Conservation (phyloP, 2,113 vertebrate species). For the Marmota flaviventris region DNA sequence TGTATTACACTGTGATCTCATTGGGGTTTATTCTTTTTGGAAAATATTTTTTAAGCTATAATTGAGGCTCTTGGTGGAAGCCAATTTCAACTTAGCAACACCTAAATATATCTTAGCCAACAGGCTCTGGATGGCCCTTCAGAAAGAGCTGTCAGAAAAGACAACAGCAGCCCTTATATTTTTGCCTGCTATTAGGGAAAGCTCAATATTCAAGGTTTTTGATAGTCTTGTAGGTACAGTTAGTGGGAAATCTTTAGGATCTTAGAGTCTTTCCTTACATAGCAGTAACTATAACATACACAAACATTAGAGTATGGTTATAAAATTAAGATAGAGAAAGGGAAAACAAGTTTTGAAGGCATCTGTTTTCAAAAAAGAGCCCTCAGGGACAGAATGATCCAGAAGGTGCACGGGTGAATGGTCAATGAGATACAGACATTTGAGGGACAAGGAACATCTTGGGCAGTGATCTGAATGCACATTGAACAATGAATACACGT, state of each 20-base stretch:
- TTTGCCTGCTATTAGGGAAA: not conserved
- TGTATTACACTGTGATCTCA: not conserved
- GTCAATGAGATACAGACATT: not conserved
- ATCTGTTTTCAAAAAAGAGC: not conserved
- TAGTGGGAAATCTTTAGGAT: not conserved
- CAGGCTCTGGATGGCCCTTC: not conserved
- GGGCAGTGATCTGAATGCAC: not conserved
- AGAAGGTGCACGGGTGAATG: not conserved
- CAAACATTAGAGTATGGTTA: not conserved
- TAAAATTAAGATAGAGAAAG: not conserved
- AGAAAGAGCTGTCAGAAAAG: constrained; percentile 23
- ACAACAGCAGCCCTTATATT: not conserved
- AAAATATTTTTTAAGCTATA: constrained; percentile 56
- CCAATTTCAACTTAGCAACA: constrained; percentile 44
- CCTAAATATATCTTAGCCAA: constrained; percentile 46
- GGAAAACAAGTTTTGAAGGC: not conserved
- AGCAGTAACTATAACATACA: not conserved
- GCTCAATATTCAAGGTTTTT: not conserved
- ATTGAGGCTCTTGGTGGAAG: constrained; percentile 18
- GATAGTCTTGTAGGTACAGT: not conserved
- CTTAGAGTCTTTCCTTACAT: not conserved
- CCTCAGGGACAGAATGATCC: not conserved
- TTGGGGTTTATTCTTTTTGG: constrained; percentile 35
- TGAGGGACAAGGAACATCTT: not conserved
- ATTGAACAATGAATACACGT: not conserved